Evolutionary conservation across 92 coral and sea anemone species (phyloP).

Genomic region (Porites evermanni): DNA sequence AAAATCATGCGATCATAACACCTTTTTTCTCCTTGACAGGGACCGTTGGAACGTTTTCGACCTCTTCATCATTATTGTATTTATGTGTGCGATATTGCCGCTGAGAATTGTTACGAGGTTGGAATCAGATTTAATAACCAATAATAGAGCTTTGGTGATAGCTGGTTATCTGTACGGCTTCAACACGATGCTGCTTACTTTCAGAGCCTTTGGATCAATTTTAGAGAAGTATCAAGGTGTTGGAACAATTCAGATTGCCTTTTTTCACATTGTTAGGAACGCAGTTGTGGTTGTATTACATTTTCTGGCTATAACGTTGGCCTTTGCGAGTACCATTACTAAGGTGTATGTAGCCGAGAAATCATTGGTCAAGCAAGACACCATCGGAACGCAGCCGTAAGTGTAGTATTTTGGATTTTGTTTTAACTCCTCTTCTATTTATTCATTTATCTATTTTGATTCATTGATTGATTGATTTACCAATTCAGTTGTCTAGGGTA

Average conservation of each 20-base stretch:
- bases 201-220: constrained; percentile 53
- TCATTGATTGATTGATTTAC: too few relatives aligned
- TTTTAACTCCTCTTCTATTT: too few relatives aligned
- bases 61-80: constrained; percentile 13
- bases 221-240: constrained; percentile 29
- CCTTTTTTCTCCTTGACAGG: not conserved
- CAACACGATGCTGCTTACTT: constrained; percentile 51
- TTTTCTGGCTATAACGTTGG: constrained; percentile 29
- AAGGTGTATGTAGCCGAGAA: constrained; percentile 38
- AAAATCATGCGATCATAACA: too few relatives aligned
- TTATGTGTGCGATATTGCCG: not conserved
- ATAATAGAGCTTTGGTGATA: constrained; percentile 11
- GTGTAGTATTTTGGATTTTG: not conserved
- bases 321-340: constrained; percentile 46
- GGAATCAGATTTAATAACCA: not conserved
- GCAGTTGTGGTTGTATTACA: constrained; percentile 31
- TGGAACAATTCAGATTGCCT: constrained; percentile 46
- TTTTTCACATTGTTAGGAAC: constrained; percentile 25
- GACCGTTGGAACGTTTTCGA: constrained; percentile 56
- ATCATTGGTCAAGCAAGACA: not conserved
- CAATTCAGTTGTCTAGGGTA: too few relatives aligned
- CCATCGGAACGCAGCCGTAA: not conserved
- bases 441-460: too few relatives aligned
- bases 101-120: constrained; percentile 13
- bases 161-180: constrained; percentile 41